Percentiles rank a stretch among this genome's conserved stretches.
These are phyloP conservation scores for Cheilosia grossa DNA, from an alignment of 2,888 invertebrate species.

Conservation along the genomic window DNA sequence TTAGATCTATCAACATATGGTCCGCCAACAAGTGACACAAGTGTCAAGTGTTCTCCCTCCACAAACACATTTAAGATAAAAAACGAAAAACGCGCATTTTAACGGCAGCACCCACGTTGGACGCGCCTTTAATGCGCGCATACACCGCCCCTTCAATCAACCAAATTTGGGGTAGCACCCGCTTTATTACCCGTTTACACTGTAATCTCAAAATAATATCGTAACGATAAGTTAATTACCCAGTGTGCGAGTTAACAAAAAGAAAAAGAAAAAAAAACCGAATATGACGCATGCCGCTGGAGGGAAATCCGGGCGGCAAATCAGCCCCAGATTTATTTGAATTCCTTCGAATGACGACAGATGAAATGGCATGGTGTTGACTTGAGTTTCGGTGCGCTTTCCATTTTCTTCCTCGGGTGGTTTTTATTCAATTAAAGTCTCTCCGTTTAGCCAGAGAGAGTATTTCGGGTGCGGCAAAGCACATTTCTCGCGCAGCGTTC, in stretches of 20 bases:
- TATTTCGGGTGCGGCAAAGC: constrained; percentile 6
- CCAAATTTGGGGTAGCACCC: constrained; percentile 37
- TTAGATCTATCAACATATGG: constrained; percentile 51
- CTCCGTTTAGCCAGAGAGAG: background rate
- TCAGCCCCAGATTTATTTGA: constrained; percentile 65
- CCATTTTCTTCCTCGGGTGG: constrained; percentile 17
- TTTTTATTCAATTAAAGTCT: constrained; percentile 52
- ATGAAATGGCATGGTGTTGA: constrained; percentile 39
- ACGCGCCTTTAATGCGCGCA: background rate
- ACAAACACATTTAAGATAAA: constrained; percentile 23
- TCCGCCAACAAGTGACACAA: constrained; percentile 17
- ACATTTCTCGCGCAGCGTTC: constrained; percentile 23
- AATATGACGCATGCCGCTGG: constrained; percentile 40
- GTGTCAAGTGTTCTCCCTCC: constrained; percentile 3
- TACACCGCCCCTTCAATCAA: constrained; percentile 50
- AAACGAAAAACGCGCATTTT: background rate
- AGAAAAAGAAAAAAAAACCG: background rate
- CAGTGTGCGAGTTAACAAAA: constrained; percentile 1
- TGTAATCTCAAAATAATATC: constrained; percentile 69
- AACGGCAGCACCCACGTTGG: constrained; percentile 1
- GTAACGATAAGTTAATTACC: constrained; percentile 73
- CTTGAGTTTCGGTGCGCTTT: constrained; percentile 5
- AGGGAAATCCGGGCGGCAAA: constrained; percentile 59
- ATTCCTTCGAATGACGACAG: constrained; percentile 59
- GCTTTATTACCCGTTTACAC: constrained; percentile 57